Base-by-base conservation (phyloP, 2,797 vertebrate species). In the Vespertilio murinus region DNA sequence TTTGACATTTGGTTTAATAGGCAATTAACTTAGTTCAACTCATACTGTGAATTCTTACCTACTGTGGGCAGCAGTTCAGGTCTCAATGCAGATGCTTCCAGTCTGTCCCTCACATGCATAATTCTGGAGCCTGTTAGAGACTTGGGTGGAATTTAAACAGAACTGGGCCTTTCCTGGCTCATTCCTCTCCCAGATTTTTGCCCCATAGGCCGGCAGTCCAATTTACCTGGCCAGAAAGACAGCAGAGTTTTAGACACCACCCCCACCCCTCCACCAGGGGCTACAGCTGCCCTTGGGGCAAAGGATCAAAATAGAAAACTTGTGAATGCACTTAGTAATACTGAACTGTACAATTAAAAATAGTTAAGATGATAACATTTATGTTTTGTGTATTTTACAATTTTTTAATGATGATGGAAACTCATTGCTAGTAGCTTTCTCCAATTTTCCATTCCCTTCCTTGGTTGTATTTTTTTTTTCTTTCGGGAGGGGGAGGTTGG, bases 241-340 rank as follows among this genome's bases (percentile, higher is more conserved):
- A 54, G 2, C 30, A 45, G 35, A 16, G 6, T 87, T 91, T 40
- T 61, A 61, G 12, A 61, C 25, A 61, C 25, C 25, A 28, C 25
- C 10, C 0, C 28, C 1, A 2, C 25, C 10, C 5, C 1, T 1
- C n/a, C 2, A 12, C 8, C 16, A 42, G 45, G 18, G 25, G 10
- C 61, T 33, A 9, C 25, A 77, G 54, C 65, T 74, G 13, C 17
- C 38, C 20, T 85, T 11, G 7, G 25, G 42, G 28, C 28, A 71
- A 94, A 82, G 25, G 8, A 35, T 28, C 28, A 35, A n/a, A 74
- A 61, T 33, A 82, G 80, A 84, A 95, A 87, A 80, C n/a, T 81
- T 28, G 6, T 74, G 38, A 67, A 40, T 14, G 7, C 22, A 25
- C 11, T 86, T 61, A 40, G 59, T 22, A 38, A 38, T 47, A 42